Evolutionary conservation across 2,888 invertebrate genomes (phyloP).

Genomic region (Perdita meconis): DNA sequence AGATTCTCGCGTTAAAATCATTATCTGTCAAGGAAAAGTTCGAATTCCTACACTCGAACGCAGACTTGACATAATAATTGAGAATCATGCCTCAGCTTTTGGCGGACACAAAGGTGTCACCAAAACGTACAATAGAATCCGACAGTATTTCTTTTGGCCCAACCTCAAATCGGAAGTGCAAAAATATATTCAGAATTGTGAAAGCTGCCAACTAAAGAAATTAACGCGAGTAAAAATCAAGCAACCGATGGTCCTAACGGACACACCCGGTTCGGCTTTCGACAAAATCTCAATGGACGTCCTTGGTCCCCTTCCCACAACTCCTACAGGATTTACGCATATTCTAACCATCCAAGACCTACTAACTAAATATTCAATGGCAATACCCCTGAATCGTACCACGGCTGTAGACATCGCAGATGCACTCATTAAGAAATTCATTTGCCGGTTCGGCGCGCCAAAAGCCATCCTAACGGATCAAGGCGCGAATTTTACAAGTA

Average conservation of each 20-base stretch:
- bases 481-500: conserved; percentile 25
- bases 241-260: conserved; percentile 16
- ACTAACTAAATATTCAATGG: conserved; percentile 17
- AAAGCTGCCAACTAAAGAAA: not conserved
- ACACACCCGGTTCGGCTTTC: conserved; percentile 9
- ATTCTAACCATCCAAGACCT: not conserved
- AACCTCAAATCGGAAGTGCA: not conserved
- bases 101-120: no score
- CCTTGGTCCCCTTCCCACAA: not conserved
- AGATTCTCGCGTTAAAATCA: no score
- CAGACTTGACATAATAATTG: no score
- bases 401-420: conserved; percentile 16
- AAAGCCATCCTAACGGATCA: conserved; percentile 24
- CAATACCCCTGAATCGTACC: conserved; percentile 1
- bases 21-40: no score
- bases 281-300: conserved; percentile 15
- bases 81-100: no score
- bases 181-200: not conserved
- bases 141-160: not conserved
- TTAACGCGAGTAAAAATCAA: not conserved
- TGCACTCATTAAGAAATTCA: conserved; percentile 19
- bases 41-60: no score
- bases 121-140: not conserved
- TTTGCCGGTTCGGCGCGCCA: conserved; percentile 19
- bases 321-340: not conserved